phyloP scores from a whole-genome alignment of 2,113 vertebrate species.

The Grallaria varia region DNA sequence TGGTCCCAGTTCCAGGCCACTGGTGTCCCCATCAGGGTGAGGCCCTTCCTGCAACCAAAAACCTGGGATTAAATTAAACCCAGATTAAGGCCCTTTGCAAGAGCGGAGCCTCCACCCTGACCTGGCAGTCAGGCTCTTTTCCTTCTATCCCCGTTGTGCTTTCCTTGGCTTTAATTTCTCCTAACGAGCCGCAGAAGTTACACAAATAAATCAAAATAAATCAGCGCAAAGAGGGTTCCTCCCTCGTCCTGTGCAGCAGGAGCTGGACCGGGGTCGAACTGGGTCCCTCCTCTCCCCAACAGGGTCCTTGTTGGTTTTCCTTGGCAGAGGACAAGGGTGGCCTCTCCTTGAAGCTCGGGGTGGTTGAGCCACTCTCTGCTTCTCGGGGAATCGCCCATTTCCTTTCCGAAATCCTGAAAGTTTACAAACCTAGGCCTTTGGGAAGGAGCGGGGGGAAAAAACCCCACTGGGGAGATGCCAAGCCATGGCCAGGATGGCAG shows the following conservation, averaged over 20 bases:
- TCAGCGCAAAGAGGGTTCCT: background rate
- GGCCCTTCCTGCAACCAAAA: background rate
- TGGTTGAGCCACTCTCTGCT: background rate
- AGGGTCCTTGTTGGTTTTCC: background rate
- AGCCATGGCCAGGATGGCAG: background rate
- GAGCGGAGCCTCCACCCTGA: background rate
- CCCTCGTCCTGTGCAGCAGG: background rate
- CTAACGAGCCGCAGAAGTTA: background rate
- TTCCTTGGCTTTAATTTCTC: constrained; percentile 16
- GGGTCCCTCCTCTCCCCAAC: background rate
- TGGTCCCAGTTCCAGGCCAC: background rate
- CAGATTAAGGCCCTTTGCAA: background rate
- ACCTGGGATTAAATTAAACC: background rate
- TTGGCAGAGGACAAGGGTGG: background rate
- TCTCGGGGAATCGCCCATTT: background rate
- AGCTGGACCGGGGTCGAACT: background rate
- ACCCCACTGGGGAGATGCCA: background rate
- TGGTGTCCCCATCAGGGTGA: background rate
- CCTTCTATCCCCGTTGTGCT: background rate
- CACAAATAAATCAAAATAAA: constrained; percentile 14
- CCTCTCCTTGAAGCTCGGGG: rapidly evolving
- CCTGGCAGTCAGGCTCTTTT: background rate
- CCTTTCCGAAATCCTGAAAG: background rate
- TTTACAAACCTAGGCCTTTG: background rate
- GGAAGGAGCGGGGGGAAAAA: background rate